A percentile compares a stretch with the other conserved stretches of the same genome.
Conservation (phyloP, 1,140 invertebrate genomes). For the Meloidogyne chitwoodi region DNA sequence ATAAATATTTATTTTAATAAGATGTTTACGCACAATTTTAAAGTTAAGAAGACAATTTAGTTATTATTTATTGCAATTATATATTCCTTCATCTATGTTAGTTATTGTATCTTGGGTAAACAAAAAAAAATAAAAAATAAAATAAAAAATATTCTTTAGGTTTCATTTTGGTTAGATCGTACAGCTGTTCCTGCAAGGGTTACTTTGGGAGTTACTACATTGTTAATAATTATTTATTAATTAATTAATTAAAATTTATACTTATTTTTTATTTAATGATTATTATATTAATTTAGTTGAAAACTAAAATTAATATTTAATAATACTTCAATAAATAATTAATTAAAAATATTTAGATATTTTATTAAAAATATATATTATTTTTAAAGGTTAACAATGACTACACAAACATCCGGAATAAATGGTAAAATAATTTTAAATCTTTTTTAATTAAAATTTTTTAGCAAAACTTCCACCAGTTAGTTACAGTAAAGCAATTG, state of each 20-base stretch:
- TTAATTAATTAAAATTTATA: conserved; percentile 74
- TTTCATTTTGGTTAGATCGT: conserved; percentile 62
- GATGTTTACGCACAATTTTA: conserved; percentile 84
- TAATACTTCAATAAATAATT: too few species aligned
- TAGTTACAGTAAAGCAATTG: conserved; percentile 78
- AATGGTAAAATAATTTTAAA: conserved; percentile 63
- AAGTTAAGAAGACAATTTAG: conserved; percentile 87
- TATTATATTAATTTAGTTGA: background rate
- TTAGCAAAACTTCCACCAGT: conserved; percentile 85
- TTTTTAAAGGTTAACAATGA: conserved; percentile 64
- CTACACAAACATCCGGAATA: conserved; percentile 90
- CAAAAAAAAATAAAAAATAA: background rate
- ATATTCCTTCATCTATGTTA: conserved; percentile 62
- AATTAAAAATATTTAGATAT: too few species aligned
- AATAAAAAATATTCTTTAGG: conserved; percentile 48
- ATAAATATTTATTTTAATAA: background rate
- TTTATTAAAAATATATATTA: too few species aligned
- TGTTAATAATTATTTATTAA: conserved; percentile 69
- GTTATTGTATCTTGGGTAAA: conserved; percentile 66
- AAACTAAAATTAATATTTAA: conserved; percentile 4
- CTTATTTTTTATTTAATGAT: background rate
- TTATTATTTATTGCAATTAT: conserved; percentile 85
- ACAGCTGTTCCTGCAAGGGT: conserved; percentile 62
- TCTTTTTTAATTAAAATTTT: background rate
- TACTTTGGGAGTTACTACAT: conserved; percentile 67